A percentile compares a stretch with the other conserved stretches of the same genome.
phyloP scores from a whole-genome alignment of 1,140 invertebrate genomes.

The Xylocopa sonorina region DNA sequence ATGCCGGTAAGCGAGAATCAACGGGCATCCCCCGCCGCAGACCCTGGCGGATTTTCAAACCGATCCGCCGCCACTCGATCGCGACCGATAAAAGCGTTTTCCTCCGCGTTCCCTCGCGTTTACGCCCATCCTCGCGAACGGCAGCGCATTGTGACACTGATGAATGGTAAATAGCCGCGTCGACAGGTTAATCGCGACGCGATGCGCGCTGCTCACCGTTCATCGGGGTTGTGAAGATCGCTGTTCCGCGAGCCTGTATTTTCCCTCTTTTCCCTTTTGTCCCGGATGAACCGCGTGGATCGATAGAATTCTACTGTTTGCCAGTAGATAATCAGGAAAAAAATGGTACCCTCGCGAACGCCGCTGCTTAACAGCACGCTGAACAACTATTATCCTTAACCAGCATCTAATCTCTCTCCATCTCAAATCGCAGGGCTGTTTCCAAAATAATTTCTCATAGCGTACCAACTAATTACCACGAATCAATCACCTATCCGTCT shows the following conservation, averaged over 20 bases:
- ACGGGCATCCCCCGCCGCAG: constrained; percentile 46
- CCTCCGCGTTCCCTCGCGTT: background rate
- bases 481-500: too few relatives aligned
- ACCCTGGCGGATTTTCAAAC: constrained; percentile 8
- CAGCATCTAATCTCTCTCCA: too few relatives aligned
- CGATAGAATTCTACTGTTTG: background rate
- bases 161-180: constrained; percentile 36
- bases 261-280: background rate
- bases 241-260: background rate
- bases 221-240: background rate
- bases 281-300: background rate
- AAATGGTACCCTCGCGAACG: too few relatives aligned
- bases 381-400: too few relatives aligned
- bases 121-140: background rate
- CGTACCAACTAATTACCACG: too few relatives aligned
- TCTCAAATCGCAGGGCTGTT: too few relatives aligned
- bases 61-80: constrained; percentile 41
- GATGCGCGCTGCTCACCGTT: too few relatives aligned
- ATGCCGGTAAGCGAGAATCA: constrained; percentile 61
- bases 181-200: constrained; percentile 17
- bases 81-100: constrained; percentile 34
- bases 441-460: too few relatives aligned
- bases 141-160: constrained; percentile 34
- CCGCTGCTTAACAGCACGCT: too few relatives aligned
- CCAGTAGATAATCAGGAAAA: too few relatives aligned